phyloP scores from a whole-genome alignment of 1,140 invertebrate genomes.

The Chelonus insularis region DNA sequence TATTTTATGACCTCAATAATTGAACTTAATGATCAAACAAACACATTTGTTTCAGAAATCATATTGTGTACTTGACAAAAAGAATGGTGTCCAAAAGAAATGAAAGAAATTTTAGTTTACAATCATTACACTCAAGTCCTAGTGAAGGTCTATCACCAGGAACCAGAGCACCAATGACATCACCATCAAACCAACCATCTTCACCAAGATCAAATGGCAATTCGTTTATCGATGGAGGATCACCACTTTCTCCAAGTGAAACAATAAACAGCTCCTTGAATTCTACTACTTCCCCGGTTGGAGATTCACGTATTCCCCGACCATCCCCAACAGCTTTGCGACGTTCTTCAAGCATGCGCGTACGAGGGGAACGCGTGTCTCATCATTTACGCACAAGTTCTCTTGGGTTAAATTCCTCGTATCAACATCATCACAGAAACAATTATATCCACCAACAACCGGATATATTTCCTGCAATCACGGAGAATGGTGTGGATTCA shows the following conservation, averaged over 20 bases:
- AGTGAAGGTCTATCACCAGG: constrained; percentile 6
- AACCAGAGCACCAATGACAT: constrained; percentile 13
- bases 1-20: not conserved
- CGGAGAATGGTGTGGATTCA: constrained; percentile 51
- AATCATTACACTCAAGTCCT: not conserved
- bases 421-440: constrained; percentile 33
- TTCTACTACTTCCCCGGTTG: constrained; percentile 5
- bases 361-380: constrained; percentile 46
- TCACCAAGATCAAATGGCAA: constrained; percentile 27
- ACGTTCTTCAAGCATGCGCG: constrained; percentile 55
- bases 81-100: not conserved
- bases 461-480: constrained; percentile 49
- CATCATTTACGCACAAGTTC: constrained; percentile 34
- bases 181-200: constrained; percentile 7
- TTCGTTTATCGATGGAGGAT: not conserved
- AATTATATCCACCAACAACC: constrained; percentile 31
- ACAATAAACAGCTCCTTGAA: not conserved
- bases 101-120: not conserved
- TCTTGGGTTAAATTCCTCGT: constrained; percentile 36
- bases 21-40: too few relatives aligned
- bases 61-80: too few relatives aligned
- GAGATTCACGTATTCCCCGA: constrained; percentile 50
- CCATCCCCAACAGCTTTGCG: constrained; percentile 55
- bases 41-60: too few relatives aligned
- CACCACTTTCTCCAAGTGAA: not conserved